A percentile compares a stretch with the other conserved stretches of the same genome.
phyloP scores from a whole-genome alignment of 2,888 invertebrate species.

The Trypoxylon attenuatum region DNA sequence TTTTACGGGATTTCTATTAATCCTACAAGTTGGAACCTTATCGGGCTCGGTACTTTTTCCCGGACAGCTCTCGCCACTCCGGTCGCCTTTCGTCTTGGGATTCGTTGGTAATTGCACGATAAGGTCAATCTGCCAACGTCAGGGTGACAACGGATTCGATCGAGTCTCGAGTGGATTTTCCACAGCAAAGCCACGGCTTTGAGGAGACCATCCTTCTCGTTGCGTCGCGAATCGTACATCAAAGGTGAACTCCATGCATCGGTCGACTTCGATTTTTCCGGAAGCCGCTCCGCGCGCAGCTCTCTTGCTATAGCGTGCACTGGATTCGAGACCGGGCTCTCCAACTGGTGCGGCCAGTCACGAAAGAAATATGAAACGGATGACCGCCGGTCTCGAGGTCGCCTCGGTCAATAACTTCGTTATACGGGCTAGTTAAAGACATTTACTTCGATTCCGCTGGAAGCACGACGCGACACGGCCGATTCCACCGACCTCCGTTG shows the following conservation, averaged over 20 bases:
- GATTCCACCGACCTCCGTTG: conserved; percentile 1
- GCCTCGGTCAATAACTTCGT: conserved; percentile 44
- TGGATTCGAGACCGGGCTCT: too few relatives aligned
- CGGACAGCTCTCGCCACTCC: too few relatives aligned
- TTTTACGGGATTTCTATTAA: too few relatives aligned
- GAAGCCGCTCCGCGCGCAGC: too few relatives aligned
- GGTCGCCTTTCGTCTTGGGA: too few relatives aligned
- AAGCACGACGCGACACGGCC: too few relatives aligned
- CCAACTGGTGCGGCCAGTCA: too few relatives aligned
- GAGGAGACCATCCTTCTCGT: not conserved
- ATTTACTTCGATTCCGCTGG: conserved; percentile 34
- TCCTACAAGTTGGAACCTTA: too few relatives aligned
- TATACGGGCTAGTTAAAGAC: conserved; percentile 43
- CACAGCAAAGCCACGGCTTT: conserved; percentile 3
- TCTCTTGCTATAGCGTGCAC: too few relatives aligned
- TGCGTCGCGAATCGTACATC: too few relatives aligned
- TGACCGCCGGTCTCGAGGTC: conserved; percentile 43
- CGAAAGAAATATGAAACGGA: conserved; percentile 44
- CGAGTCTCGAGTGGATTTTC: conserved; percentile 17
- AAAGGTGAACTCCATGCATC: too few relatives aligned
- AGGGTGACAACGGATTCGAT: conserved; percentile 34
- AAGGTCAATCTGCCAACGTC: conserved; percentile 48
- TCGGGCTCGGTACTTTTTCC: too few relatives aligned
- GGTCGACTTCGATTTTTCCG: not conserved
- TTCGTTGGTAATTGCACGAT: conserved; percentile 62